A percentile compares a stretch with the other conserved stretches of the same genome.
These are phyloP conservation scores for Onychostruthus taczanowskii DNA, from an alignment of 2,113 vertebrate genomes.

Conservation along the genomic window DNA sequence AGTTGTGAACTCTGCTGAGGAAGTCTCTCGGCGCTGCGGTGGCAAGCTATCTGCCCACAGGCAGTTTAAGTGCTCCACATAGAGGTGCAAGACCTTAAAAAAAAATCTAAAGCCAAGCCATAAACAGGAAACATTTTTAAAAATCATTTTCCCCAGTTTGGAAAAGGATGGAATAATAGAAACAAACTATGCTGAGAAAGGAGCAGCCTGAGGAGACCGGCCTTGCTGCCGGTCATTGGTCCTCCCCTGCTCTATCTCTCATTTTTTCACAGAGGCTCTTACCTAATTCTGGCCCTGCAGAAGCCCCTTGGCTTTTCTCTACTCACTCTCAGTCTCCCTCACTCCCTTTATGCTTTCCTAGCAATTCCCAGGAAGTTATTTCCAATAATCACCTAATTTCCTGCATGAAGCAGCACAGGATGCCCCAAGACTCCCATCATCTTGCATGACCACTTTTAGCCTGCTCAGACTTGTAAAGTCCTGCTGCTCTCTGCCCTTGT, in stretches of 20 bases:
- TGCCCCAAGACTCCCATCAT: neutral
- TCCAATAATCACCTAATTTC: conserved; percentile 51
- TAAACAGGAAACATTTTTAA: neutral
- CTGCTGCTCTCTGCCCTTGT: conserved; percentile 42
- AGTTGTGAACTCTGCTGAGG: conserved; percentile 54
- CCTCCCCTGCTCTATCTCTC: neutral
- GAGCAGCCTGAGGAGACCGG: neutral
- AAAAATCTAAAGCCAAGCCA: conserved; percentile 34
- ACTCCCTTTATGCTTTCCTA: neutral
- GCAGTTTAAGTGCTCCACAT: conserved; percentile 22
- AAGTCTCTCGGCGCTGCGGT: neutral
- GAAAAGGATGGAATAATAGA: neutral
- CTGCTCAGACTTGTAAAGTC: neutral
- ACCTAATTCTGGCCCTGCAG: neutral
- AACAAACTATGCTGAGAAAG: neutral
- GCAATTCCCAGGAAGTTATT: conserved; percentile 40
- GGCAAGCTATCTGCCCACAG: conserved; percentile 41
- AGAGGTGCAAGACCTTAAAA: conserved; percentile 60
- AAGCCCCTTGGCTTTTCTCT: neutral
- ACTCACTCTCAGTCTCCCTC: neutral
- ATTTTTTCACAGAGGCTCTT: neutral
- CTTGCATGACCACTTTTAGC: conserved; percentile 19
- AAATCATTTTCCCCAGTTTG: neutral
- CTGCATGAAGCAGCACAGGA: conserved; percentile 38
- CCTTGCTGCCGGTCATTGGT: neutral